Percentiles rank a stretch among this genome's conserved stretches.
phyloP scores from a whole-genome alignment of 2,113 vertebrate species.

The Ardeotis arabs region DNA sequence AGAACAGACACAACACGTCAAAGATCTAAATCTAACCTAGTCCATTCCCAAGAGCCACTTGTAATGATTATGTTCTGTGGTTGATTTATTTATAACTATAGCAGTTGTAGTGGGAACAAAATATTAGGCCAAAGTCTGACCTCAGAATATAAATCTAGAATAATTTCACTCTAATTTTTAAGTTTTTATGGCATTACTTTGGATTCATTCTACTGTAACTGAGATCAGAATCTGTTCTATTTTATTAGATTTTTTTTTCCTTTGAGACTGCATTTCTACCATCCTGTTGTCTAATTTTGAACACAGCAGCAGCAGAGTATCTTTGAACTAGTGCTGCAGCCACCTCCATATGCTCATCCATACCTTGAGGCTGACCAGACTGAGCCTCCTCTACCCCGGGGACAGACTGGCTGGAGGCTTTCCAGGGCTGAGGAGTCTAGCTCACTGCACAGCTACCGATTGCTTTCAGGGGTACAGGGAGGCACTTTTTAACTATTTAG shows the following conservation, averaged over 20 bases:
- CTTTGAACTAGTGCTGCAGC: background rate
- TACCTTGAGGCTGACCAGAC: background rate
- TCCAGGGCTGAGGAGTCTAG: too few species aligned
- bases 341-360: rapidly evolving
- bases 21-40: conserved; percentile 28
- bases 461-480: background rate
- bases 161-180: background rate
- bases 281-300: background rate
- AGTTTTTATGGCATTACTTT: background rate
- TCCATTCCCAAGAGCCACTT: background rate
- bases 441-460: background rate
- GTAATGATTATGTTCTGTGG: background rate
- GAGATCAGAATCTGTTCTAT: background rate
- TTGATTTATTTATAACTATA: conserved; percentile 17
- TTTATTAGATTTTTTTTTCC: background rate
- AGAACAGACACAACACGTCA: background rate
- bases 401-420: background rate
- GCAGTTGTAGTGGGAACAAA: conserved; percentile 35
- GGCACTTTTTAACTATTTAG: background rate
- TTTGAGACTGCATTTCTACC: background rate
- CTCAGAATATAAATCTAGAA: background rate
- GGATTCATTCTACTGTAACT: background rate
- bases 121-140: background rate
- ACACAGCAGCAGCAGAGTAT: background rate
- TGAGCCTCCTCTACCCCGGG: background rate